Evolutionary conservation across 2,797 vertebrate genomes (phyloP), one percentile per base, ranked within the genome.

Genomic region (Danio kyathit): DNA sequence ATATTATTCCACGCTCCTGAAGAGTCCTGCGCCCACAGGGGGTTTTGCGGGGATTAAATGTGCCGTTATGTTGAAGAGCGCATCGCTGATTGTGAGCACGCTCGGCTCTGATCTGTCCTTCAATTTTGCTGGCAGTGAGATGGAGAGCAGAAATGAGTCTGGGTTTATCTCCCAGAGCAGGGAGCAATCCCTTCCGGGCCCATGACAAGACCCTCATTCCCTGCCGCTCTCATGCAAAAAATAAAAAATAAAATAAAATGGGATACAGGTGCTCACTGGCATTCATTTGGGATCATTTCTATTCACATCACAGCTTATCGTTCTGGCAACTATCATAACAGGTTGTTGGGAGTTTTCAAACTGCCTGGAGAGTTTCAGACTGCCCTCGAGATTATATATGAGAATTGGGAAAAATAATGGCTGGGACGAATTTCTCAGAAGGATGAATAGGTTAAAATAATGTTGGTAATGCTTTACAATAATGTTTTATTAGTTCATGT

Each of bases 91-190:
- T 76, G 61, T 46, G 44, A 59, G 71, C 16, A 65, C 13, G 66
- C 17, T 72, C 13, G 21, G 49, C 73, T 79, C 82, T 76, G 75
- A 84, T 82, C 54, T 84, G 61, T 76, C 80, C 41, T 77, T 74
- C 40, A 64, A 51, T 74, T 29, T 12, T 64, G 63, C 74, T 48
- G 70, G 74, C 44, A 71, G 75, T 46, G 63, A 78, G 43, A 69
- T 14, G 46, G 38, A 74, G 70, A 78, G 70, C 70, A 76, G 76
- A 82, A 86, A 82, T 84, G 66, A 79, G 60, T 71, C 80, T 83
- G 52, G 17, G 60, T 86, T 84, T 84, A 86, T 86, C 82, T 82
- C 59, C 8, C 29, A 63, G 64, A 56, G 64, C 76, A 75, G 82
- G 9, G 57, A 75, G 40, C 48, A 29, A 17, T 46, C 54, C 19